Percentiles rank a stretch among this genome's conserved stretches.
phyloP scores from a whole-genome alignment of 1,140 invertebrate species.

The Drosophila pachea region DNA sequence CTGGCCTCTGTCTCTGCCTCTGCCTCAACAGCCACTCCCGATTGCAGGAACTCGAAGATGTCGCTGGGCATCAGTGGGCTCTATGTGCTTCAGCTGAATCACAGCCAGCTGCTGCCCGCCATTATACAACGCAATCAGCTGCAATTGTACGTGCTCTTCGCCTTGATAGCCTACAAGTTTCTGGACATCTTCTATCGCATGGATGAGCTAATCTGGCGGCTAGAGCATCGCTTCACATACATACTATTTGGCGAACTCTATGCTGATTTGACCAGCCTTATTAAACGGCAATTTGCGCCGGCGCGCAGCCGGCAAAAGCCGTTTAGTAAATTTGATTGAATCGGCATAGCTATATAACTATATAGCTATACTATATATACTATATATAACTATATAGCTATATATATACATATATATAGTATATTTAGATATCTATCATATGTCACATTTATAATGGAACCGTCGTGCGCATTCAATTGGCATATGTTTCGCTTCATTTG shows the following conservation, averaged over 20 bases:
- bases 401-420: not conserved
- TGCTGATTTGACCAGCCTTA: conserved; percentile 49
- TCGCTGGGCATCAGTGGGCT: conserved; percentile 40
- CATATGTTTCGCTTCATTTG: conserved; percentile 29
- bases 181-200: conserved; percentile 37
- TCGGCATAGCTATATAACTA: conserved; percentile 6
- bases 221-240: conserved; percentile 50
- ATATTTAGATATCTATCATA: not conserved
- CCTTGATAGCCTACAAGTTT: conserved; percentile 43
- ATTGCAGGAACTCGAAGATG: conserved; percentile 56
- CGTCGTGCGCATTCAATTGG: conserved; percentile 4
- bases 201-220: conserved; percentile 47
- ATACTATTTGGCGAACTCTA: conserved; percentile 53
- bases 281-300: conserved; percentile 20
- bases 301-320: not conserved
- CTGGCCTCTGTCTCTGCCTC: too few species aligned
- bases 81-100: conserved; percentile 34
- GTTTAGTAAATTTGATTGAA: conserved; percentile 48
- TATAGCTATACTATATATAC: not conserved
- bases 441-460: not conserved
- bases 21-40: not conserved
- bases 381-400: not conserved
- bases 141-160: conserved; percentile 35
- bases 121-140: conserved; percentile 21
- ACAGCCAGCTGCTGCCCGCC: conserved; percentile 24